Evolutionary conservation across 2,797 vertebrate species (phyloP).

Genomic region (Champsocephalus gunnari): DNA sequence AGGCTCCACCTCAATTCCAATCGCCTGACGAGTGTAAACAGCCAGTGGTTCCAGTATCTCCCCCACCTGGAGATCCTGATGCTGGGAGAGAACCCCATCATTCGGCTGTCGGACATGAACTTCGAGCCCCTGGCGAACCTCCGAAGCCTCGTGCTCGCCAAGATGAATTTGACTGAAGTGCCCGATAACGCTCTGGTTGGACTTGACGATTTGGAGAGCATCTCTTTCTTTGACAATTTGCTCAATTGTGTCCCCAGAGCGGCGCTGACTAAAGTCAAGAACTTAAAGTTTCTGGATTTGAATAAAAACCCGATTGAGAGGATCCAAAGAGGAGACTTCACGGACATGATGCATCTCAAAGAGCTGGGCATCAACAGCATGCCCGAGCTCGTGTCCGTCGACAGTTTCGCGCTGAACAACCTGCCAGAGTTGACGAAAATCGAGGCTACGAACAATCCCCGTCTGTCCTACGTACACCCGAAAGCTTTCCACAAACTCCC

Average conservation of each 20-base stretch:
- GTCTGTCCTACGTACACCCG: constrained; percentile 93
- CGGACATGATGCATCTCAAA: constrained; percentile 93
- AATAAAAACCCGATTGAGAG: constrained; percentile 95
- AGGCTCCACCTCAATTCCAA: constrained; percentile 96
- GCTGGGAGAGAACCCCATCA: constrained; percentile 95
- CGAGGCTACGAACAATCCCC: constrained; percentile 94
- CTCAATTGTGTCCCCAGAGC: constrained; percentile 80
- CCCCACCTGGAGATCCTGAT: constrained; percentile 93
- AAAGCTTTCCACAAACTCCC: constrained; percentile 92
- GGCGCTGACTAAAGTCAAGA: constrained; percentile 87
- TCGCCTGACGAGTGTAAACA: constrained; percentile 87
- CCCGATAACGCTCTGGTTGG: constrained; percentile 89
- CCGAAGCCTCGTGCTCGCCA: constrained; percentile 92
- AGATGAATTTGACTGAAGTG: constrained; percentile 92
- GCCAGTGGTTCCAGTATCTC: constrained; percentile 90
- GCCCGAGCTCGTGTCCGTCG: constrained; percentile 93
- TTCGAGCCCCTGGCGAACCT: constrained; percentile 92
- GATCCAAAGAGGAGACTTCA: constrained; percentile 92
- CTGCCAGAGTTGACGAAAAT: constrained; percentile 95
- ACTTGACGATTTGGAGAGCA: constrained; percentile 93
- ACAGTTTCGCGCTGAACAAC: constrained; percentile 92
- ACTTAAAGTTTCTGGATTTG: constrained; percentile 95
- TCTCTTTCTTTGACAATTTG: constrained; percentile 95
- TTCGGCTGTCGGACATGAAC: constrained; percentile 88
- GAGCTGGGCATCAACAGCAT: constrained; percentile 96